These are phyloP conservation scores for Nomada goodeniana DNA, from an alignment of 2,888 invertebrate species.

Conservation along the genomic window DNA sequence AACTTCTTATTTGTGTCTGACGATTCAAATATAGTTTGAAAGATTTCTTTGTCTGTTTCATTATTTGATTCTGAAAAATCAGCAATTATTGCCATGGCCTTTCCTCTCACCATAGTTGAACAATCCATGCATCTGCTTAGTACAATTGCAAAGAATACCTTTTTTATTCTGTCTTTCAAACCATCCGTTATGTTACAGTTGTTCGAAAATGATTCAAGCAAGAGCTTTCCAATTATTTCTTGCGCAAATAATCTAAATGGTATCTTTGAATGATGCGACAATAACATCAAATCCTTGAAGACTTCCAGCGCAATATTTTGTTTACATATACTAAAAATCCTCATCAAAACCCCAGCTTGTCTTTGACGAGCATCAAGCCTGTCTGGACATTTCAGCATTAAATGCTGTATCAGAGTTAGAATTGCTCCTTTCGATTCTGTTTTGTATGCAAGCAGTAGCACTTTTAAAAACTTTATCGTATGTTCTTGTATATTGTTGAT, in stretches of 20 bases:
- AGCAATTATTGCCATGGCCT: constrained; percentile 87
- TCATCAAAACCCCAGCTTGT: constrained; percentile 77
- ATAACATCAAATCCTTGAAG: constrained; percentile 72
- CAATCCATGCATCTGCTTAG: constrained; percentile 86
- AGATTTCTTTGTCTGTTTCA: constrained; percentile 38
- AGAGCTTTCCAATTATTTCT: constrained; percentile 84
- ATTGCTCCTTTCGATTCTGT: constrained; percentile 71
- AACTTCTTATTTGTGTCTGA: constrained; percentile 64
- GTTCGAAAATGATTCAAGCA: constrained; percentile 73
- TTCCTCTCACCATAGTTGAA: constrained; percentile 87
- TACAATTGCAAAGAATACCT: constrained; percentile 85
- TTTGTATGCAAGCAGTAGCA: constrained; percentile 65
- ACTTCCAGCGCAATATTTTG: constrained; percentile 57
- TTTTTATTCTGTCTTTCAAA: constrained; percentile 55
- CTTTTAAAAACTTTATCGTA: constrained; percentile 75
- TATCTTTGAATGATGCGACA: constrained; percentile 83
- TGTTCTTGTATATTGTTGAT: constrained; percentile 73
- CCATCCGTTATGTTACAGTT: constrained; percentile 28
- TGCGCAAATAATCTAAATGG: constrained; percentile 84
- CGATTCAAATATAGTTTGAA: constrained; percentile 66
- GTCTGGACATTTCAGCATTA: constrained; percentile 80
- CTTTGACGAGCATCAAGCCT: constrained; percentile 78
- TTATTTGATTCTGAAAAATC: constrained; percentile 83
- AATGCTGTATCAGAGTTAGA: constrained; percentile 76
- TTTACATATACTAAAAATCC: constrained; percentile 74